phyloP scores from a whole-genome alignment of 2,888 invertebrate species.

The Stenolophus ochropezus region DNA sequence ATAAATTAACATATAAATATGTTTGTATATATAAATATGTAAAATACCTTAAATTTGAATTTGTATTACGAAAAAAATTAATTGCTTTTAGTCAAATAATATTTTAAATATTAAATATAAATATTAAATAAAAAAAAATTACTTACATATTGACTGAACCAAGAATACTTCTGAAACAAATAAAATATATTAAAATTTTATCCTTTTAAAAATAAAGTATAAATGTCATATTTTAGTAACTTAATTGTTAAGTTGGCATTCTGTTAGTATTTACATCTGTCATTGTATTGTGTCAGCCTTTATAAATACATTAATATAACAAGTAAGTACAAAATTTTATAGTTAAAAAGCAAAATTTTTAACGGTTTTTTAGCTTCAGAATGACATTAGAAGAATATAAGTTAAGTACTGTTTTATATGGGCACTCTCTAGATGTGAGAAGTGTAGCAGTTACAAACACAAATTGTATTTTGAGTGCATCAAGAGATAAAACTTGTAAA shows the following conservation, averaged over 20 bases:
- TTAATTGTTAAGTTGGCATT: neutral
- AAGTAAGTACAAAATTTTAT: neutral
- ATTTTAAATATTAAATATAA: too few relatives aligned
- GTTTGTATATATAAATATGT: too few relatives aligned
- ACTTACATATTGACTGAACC: too few relatives aligned
- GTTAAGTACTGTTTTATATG: constrained; percentile 84
- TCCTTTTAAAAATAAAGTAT: neutral
- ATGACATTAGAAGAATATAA: constrained; percentile 71
- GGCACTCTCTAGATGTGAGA: constrained; percentile 91
- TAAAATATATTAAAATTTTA: too few relatives aligned
- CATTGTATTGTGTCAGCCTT: neutral
- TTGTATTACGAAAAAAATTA: too few relatives aligned
- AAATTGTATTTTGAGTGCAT: constrained; percentile 88
- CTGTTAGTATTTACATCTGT: neutral
- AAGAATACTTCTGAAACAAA: too few relatives aligned
- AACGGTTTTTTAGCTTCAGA: constrained; percentile 11
- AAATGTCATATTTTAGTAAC: neutral
- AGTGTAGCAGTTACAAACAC: constrained; percentile 80
- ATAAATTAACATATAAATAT: too few relatives aligned
- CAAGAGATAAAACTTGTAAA: constrained; percentile 91
- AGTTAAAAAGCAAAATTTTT: constrained; percentile 34
- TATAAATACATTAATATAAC: neutral
- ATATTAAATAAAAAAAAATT: too few relatives aligned
- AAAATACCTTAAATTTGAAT: too few relatives aligned
- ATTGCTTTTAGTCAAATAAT: too few relatives aligned